Evolutionary conservation across 2,113 vertebrate genomes (phyloP).

Genomic region (Pseudorectes ferrugineus): DNA sequence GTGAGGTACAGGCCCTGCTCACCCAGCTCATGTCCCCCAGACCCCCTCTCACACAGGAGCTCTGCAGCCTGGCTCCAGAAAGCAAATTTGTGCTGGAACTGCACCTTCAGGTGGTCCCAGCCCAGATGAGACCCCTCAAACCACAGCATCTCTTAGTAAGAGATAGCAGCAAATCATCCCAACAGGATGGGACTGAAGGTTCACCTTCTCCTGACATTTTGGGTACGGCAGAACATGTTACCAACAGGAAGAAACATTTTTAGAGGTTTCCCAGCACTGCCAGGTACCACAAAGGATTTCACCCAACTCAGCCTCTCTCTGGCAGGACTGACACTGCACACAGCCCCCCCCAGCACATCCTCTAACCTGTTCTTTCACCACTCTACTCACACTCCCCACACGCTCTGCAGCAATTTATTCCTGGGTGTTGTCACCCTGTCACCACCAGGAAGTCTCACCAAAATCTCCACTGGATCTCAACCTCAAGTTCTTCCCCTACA

Average conservation of each 20-base stretch:
- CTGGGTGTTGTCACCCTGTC: background rate
- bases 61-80: background rate
- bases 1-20: background rate
- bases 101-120: background rate
- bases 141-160: fast-evolving
- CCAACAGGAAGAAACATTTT: background rate
- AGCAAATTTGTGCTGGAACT: background rate
- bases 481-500: background rate
- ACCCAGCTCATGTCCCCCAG: fast-evolving
- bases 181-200: background rate
- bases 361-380: background rate
- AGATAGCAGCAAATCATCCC: background rate
- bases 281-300: background rate
- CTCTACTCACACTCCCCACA: background rate
- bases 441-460: background rate
- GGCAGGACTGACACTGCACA: background rate
- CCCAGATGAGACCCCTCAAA: background rate
- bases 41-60: background rate
- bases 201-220: background rate
- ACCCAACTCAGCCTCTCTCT: background rate
- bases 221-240: background rate
- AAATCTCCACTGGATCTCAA: background rate
- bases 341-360: background rate
- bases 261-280: background rate
- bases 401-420: background rate